Conservation (phyloP, 1,140 invertebrate genomes). For the Ptiloglossa arizonensis region DNA sequence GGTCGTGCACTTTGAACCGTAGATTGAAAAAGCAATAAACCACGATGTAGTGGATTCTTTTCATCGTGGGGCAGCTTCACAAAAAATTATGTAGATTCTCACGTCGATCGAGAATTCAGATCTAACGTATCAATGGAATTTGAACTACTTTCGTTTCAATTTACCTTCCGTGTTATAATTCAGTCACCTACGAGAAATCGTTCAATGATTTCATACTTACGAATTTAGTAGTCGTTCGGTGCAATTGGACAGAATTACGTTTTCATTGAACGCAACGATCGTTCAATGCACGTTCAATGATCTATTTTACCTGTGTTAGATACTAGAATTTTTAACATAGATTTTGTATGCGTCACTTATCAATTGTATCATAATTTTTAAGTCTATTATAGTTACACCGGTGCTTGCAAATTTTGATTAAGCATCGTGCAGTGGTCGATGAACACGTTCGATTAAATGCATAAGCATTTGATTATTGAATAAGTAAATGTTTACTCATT, state of each 20-base stretch:
- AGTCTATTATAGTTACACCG: background rate
- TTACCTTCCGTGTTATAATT: background rate
- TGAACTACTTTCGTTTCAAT: background rate
- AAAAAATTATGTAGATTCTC: background rate
- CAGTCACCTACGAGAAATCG: background rate
- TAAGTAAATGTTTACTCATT: no score
- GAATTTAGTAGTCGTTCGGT: background rate
- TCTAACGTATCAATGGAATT: background rate
- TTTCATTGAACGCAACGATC: background rate
- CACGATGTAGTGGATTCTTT: background rate
- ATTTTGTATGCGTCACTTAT: no score
- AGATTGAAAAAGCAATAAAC: background rate
- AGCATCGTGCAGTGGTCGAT: background rate
- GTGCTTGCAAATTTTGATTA: background rate
- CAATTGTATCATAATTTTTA: background rate
- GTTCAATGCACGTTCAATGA: background rate
- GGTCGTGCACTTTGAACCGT: background rate
- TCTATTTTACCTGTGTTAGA: background rate
- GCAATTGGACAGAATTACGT: background rate
- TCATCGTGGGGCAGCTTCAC: background rate
- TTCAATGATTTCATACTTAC: background rate
- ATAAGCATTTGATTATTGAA: background rate
- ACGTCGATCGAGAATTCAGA: background rate
- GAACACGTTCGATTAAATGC: background rate
- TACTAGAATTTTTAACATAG: background rate